A percentile compares a stretch with the other conserved stretches of the same genome.
Conservation (phyloP, 2,113 vertebrate species). For the Mirza zaza region DNA sequence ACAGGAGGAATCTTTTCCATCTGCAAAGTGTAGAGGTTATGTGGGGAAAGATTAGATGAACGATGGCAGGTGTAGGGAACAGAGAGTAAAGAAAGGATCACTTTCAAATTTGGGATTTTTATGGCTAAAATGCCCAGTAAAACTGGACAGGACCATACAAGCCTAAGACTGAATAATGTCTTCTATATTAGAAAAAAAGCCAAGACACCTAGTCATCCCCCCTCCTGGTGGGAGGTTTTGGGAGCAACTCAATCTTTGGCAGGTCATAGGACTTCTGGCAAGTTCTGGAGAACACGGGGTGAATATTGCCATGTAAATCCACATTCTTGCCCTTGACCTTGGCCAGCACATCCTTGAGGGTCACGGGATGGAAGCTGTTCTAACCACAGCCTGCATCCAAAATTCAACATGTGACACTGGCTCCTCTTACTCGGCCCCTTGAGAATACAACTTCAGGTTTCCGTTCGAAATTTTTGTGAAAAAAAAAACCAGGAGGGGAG, state of each 20-base stretch:
- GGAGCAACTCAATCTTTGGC: neutral
- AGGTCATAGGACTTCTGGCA: neutral
- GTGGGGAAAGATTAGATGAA: neutral
- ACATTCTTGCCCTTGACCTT: neutral
- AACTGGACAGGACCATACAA: neutral
- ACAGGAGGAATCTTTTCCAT: neutral
- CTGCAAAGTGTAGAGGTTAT: neutral
- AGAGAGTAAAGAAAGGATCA: neutral
- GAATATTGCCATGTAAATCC: neutral
- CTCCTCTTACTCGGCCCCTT: neutral
- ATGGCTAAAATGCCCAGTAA: neutral
- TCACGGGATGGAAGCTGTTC: neutral
- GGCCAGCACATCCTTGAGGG: neutral
- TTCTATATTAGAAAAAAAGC: neutral
- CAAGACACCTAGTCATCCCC: neutral
- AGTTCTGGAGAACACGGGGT: neutral
- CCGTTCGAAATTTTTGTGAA: neutral
- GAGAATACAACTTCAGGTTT: neutral
- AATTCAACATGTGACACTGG: neutral
- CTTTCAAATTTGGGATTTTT: neutral
- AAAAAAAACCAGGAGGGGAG: neutral
- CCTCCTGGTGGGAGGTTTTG: neutral
- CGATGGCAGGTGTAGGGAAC: too few species aligned
- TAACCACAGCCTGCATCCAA: neutral
- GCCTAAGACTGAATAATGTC: neutral